Percentiles rank a stretch among this genome's conserved stretches.
phyloP scores from a whole-genome alignment of 2,888 invertebrate genomes.

The Drosophila gaucha region DNA sequence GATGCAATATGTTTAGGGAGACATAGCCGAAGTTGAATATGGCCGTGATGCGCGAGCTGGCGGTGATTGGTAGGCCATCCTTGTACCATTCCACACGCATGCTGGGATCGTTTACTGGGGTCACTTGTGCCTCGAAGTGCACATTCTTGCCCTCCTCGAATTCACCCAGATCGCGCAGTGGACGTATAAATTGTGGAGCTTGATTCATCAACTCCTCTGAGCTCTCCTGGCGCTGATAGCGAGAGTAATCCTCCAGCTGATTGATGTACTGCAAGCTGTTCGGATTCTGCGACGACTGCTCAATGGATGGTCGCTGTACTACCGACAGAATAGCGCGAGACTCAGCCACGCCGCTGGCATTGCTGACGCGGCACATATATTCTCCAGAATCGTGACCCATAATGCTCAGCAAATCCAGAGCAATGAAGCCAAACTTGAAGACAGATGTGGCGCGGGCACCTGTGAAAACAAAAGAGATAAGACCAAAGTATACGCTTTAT shows the following conservation, averaged over 20 bases:
- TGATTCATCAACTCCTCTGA: constrained; percentile 92
- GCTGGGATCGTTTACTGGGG: constrained; percentile 95
- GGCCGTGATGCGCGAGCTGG: constrained; percentile 98
- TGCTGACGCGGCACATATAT: constrained; percentile 94
- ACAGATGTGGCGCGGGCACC: constrained; percentile 97
- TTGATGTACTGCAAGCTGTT: constrained; percentile 95
- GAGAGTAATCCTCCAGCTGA: constrained; percentile 95
- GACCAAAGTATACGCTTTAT: constrained; percentile 29
- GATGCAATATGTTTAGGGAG: constrained; percentile 98
- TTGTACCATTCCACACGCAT: constrained; percentile 98
- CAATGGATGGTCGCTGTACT: constrained; percentile 92
- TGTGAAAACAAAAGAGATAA: constrained; percentile 77
- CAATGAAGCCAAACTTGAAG: constrained; percentile 99
- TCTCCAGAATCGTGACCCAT: constrained; percentile 94
- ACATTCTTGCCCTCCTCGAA: constrained; percentile 95
- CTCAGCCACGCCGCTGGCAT: constrained; percentile 94
- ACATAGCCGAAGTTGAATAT: constrained; percentile 99
- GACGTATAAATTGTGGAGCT: constrained; percentile 94
- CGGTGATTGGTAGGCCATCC: constrained; percentile 97
- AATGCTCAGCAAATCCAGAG: constrained; percentile 95
- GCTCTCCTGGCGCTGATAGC: constrained; percentile 93
- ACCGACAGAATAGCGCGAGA: constrained; percentile 93
- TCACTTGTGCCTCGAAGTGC: constrained; percentile 96
- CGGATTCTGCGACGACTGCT: constrained; percentile 95
- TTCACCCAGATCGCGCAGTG: constrained; percentile 93